phyloP scores from a whole-genome alignment of 2,797 vertebrate species.

The Carcharodon carcharias region DNA sequence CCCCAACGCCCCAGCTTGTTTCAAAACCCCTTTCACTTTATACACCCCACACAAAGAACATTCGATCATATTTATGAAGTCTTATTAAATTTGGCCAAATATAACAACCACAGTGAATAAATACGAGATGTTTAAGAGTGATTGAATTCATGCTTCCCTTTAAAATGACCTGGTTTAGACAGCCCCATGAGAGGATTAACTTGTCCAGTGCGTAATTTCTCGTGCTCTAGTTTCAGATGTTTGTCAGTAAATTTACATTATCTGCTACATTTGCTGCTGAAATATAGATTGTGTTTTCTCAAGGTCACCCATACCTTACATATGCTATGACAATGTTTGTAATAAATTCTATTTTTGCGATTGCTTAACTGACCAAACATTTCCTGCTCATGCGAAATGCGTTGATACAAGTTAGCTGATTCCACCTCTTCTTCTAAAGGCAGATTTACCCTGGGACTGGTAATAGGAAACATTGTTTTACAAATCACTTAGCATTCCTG shows the following conservation, averaged over 20 bases:
- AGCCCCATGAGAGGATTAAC: neutral
- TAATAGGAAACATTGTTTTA: constrained; percentile 23
- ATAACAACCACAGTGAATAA: neutral
- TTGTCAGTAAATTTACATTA: constrained; percentile 30
- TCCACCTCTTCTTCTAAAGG: neutral
- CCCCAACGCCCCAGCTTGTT: neutral
- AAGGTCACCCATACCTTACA: neutral
- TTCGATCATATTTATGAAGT: neutral
- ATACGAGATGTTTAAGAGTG: neutral
- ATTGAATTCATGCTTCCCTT: neutral
- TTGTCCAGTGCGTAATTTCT: neutral
- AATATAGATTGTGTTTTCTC: constrained; percentile 6
- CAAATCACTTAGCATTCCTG: constrained; percentile 26
- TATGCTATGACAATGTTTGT: neutral
- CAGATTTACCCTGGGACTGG: neutral
- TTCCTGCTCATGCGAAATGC: constrained; percentile 19
- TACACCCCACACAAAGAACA: neutral
- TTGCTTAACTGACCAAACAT: constrained; percentile 27
- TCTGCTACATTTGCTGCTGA: neutral
- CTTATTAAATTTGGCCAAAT: neutral
- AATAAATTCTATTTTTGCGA: constrained; percentile 18
- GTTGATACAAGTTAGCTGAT: neutral
- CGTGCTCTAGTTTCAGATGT: neutral
- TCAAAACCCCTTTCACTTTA: neutral
- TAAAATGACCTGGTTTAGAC: constrained; percentile 17